These are phyloP conservation scores for Acanthosepion lycidas DNA, from an alignment of 2,888 invertebrate species.

Conservation along the genomic window DNA sequence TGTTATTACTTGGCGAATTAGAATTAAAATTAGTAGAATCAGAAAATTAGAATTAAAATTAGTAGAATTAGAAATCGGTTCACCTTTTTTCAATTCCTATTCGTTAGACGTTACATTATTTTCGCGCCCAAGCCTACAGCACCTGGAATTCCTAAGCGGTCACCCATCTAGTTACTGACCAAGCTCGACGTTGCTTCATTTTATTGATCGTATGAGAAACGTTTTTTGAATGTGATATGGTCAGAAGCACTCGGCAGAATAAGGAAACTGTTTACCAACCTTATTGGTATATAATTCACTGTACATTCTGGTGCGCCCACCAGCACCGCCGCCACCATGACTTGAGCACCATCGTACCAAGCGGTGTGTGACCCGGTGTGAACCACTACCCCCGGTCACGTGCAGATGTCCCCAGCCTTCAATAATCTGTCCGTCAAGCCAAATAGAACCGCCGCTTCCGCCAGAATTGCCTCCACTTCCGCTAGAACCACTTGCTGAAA, in stretches of 20 bases:
- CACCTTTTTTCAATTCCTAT: too few species aligned
- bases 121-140: too few species aligned
- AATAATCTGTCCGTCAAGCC: slow-evolving; percentile 61
- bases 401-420: slow-evolving; percentile 61
- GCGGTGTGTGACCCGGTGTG: neutral
- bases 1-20: too few species aligned
- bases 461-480: slow-evolving; percentile 59
- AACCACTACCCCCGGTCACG: slow-evolving; percentile 57
- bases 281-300: slow-evolving; percentile 55
- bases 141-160: too few species aligned
- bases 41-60: too few species aligned
- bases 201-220: too few species aligned
- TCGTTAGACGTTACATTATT: too few species aligned
- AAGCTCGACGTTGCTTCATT: too few species aligned
- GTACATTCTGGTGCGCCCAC: slow-evolving; percentile 60
- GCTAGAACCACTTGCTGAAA: slow-evolving; percentile 55
- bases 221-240: too few species aligned
- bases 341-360: slow-evolving; percentile 48
- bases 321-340: slow-evolving; percentile 63
- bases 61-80: too few species aligned
- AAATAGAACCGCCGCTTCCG: slow-evolving; percentile 63
- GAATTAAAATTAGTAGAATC: too few species aligned
- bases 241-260: neutral
- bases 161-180: too few species aligned
- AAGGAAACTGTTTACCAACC: slow-evolving; percentile 48